Base-by-base conservation (phyloP, 2,797 vertebrate species). In the Microhierax caerulescens region DNA sequence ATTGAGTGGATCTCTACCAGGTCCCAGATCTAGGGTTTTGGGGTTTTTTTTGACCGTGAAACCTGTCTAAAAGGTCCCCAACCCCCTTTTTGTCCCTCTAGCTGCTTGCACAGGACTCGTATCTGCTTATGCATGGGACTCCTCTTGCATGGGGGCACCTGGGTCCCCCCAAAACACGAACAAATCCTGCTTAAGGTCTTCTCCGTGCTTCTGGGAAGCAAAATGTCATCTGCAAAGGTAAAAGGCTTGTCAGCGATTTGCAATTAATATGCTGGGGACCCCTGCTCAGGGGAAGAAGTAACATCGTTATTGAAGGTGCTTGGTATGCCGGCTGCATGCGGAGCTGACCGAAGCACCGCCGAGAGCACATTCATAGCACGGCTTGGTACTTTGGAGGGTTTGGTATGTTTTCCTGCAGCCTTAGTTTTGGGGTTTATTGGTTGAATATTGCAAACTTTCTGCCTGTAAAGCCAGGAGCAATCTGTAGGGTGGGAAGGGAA, bases 281-380 rank as follows among this genome's bases (percentile, higher is more conserved):
- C 36, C 24, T 0, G 6, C 70, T 13, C 1, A 1, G 36, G 68
- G 50, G 68, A 78, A 53, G 54, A 22, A 45, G 36, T 7, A 11
- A 30, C 61, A n/a, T 61, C 78, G 47, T 47, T 54, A 61, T 51
- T 16, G 88, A 11, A 41, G 59, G 67, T 1, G 5, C 22, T 86
- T 70, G 65, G 64, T 59, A 43, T 34, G 51, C 43, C 0, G 3
- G 69, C 56, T 22, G 63, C 68, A 9, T 4, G 23, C 11, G 5
- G 43, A 63, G 34, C 60, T 3, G 2, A 5, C 54, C 2, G 2
- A 39, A 21, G 30, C 30, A 7, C 12, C 10, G 0, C 39, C 0
- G 1, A 36, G 36, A 12, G 67, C 39, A 23, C 9, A 0, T 8
- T 32, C 16, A 13, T 9, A 50, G n/a, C 25, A 8, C 0, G 1